These are phyloP conservation scores for Mizuhopecten yessoensis DNA, from an alignment of 1,140 invertebrate species.

Conservation along the genomic window DNA sequence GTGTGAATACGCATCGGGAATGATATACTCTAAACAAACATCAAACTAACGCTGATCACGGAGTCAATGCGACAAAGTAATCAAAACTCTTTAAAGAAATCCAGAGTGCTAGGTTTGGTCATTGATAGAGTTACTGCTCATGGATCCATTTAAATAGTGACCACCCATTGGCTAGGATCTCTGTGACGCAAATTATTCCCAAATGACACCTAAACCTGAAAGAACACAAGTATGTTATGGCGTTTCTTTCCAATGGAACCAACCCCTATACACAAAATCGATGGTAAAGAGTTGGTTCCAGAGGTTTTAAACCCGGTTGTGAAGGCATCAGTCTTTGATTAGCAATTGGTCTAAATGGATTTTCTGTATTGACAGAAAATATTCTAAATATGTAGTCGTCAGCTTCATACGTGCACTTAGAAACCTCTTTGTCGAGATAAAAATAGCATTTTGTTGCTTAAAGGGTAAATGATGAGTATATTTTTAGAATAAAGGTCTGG, in stretches of 20 bases:
- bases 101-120: neutral
- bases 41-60: neutral
- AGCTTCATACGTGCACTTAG: neutral
- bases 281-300: neutral
- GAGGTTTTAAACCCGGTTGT: neutral
- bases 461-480: no score
- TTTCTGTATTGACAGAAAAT: neutral
- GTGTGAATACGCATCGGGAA: constrained; percentile 16
- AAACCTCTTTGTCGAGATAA: neutral
- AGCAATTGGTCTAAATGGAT: neutral
- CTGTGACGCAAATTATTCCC: constrained; percentile 7
- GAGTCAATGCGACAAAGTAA: neutral
- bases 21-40: constrained; percentile 1
- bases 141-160: neutral
- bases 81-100: constrained; percentile 5
- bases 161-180: neutral
- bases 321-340: neutral
- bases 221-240: neutral
- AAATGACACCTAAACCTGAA: neutral
- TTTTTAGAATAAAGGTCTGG: no score
- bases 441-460: no score
- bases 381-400: neutral
- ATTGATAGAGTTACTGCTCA: neutral
- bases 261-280: neutral
- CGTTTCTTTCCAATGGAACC: neutral